phyloP scores from a whole-genome alignment of 2,888 invertebrate species.

The Muschampia plurimacula region DNA sequence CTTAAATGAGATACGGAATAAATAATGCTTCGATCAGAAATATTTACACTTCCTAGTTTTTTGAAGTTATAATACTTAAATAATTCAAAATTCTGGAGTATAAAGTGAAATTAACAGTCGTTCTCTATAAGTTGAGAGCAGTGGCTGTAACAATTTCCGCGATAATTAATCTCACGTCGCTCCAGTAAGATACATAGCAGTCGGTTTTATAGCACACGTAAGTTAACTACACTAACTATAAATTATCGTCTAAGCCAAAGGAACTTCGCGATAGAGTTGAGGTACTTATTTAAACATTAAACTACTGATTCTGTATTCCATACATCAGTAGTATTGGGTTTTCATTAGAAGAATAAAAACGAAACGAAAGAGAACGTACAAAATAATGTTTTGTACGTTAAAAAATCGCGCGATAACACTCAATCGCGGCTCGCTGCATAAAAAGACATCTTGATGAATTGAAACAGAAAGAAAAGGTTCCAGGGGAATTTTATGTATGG shows the following conservation, averaged over 20 bases:
- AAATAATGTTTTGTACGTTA: slow-evolving; percentile 24
- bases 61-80: background rate
- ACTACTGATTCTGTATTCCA: slow-evolving; percentile 6
- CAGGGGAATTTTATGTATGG: slow-evolving; percentile 76
- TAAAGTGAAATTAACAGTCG: slow-evolving; percentile 14
- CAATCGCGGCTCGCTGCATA: slow-evolving; percentile 51
- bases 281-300: slow-evolving; percentile 36
- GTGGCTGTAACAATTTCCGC: slow-evolving; percentile 51
- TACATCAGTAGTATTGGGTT: slow-evolving; percentile 13
- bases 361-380: too few species aligned
- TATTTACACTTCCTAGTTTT: background rate
- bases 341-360: slow-evolving; percentile 7
- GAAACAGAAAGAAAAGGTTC: slow-evolving; percentile 80
- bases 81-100: background rate
- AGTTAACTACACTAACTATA: slow-evolving; percentile 62
- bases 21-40: background rate
- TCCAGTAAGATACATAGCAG: slow-evolving; percentile 57
- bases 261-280: slow-evolving; percentile 53
- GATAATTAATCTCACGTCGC: slow-evolving; percentile 60
- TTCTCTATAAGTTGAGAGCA: slow-evolving; percentile 31
- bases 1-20: background rate
- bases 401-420: slow-evolving; percentile 45
- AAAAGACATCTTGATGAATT: slow-evolving; percentile 71
- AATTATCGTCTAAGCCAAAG: slow-evolving; percentile 59
- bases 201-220: slow-evolving; percentile 54